Conservation (phyloP, 2,888 invertebrate species). For the Cheilosia vernalis region DNA sequence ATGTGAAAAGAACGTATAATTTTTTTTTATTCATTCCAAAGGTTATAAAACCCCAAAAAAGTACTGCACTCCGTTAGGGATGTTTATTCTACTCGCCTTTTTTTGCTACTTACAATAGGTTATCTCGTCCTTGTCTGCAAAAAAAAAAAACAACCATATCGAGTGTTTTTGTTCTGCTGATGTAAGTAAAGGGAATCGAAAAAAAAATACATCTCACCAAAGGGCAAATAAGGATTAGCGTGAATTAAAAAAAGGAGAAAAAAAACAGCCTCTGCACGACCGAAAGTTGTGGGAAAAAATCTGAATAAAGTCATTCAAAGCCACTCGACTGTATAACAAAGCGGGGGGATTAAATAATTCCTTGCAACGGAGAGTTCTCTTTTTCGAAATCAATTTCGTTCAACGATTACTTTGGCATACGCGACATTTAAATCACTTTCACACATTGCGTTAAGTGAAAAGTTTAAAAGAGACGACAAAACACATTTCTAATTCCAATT, state of each 20-base stretch:
- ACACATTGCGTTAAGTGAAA: conserved; percentile 60
- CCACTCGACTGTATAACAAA: conserved; percentile 51
- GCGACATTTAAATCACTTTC: conserved; percentile 60
- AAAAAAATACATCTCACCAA: conserved; percentile 43
- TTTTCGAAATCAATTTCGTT: conserved; percentile 59
- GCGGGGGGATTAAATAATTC: conserved; percentile 20
- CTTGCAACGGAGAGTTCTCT: conserved; percentile 15
- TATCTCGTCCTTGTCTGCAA: conserved; percentile 14
- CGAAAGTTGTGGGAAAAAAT: conserved; percentile 60
- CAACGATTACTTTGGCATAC: conserved; percentile 58
- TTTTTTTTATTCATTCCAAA: conserved; percentile 31
- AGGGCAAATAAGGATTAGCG: conserved; percentile 70
- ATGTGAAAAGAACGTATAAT: conserved; percentile 19
- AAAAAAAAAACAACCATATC: conserved; percentile 17
- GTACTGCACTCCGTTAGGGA: conserved; percentile 56
- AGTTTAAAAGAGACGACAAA: conserved; percentile 50
- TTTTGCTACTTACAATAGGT: conserved; percentile 9
- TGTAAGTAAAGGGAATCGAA: conserved; percentile 39
- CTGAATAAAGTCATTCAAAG: conserved; percentile 59
- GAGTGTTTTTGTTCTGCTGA: conserved; percentile 43
- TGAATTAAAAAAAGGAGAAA: conserved; percentile 49
- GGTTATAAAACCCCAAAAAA: conserved; percentile 30
- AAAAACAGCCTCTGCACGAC: conserved; percentile 7
- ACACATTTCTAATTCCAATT: conserved; percentile 60
- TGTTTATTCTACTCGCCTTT: conserved; percentile 36